Percentiles rank a stretch among this genome's conserved stretches.
phyloP scores from a whole-genome alignment of 2,113 vertebrate genomes.

The Elephantulus edwardii region DNA sequence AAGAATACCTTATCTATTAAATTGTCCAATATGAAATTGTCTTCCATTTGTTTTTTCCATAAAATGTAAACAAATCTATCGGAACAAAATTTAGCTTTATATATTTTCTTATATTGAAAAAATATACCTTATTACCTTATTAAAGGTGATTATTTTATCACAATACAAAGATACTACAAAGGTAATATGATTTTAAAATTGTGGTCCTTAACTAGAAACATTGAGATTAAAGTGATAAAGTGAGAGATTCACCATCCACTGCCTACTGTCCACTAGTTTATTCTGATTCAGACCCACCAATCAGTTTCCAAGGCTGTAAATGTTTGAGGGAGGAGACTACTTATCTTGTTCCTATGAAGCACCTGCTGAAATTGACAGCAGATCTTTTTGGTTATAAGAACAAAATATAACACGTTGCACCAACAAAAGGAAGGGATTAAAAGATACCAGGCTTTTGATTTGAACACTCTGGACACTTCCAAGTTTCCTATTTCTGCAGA shows the following conservation, averaged over 20 bases:
- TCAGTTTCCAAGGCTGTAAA: no score
- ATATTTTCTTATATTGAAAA: constrained; percentile 23
- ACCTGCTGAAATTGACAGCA: no score
- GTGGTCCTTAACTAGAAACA: neutral
- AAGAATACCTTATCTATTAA: neutral
- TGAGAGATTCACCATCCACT: no score
- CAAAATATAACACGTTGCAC: no score
- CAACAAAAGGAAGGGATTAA: no score
- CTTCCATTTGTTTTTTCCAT: neutral
- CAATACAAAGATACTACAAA: neutral
- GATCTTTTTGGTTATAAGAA: no score
- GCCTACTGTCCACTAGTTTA: no score
- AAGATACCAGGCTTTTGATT: neutral
- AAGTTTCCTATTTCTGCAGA: neutral
- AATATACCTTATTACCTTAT: neutral
- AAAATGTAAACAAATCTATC: neutral
- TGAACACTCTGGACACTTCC: neutral
- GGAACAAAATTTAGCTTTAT: neutral
- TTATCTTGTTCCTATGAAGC: no score
- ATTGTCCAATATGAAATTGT: neutral
- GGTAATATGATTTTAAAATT: neutral
- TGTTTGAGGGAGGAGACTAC: no score
- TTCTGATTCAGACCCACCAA: no score
- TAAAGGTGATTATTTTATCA: neutral
- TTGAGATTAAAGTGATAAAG: neutral